A percentile compares a stretch with the other conserved stretches of the same genome.
phyloP scores from a whole-genome alignment of 2,797 vertebrate species.

The Malurus splendens region DNA sequence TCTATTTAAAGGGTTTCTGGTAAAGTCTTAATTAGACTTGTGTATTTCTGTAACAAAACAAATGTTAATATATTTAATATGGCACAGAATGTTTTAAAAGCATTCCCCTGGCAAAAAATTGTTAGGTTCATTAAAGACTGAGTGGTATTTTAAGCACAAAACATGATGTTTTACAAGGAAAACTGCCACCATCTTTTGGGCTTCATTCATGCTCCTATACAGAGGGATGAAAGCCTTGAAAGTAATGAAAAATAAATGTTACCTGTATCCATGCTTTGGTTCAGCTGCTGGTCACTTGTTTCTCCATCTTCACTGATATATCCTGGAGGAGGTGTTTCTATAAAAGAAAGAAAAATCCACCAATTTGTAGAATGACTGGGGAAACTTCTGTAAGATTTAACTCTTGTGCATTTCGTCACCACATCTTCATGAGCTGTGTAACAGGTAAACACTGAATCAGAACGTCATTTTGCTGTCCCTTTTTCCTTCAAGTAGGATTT shows the following conservation, averaged over 20 bases:
- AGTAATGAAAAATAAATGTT: neutral
- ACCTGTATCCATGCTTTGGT: conserved; percentile 99
- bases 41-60: neutral
- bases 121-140: neutral
- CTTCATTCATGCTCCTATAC: neutral
- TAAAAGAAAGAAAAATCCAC: neutral
- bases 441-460: neutral
- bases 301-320: conserved; percentile 99
- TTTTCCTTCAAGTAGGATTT: neutral
- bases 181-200: neutral
- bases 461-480: neutral
- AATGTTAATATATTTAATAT: neutral
- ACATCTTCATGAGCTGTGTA: neutral
- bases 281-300: conserved; percentile 94
- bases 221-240: neutral
- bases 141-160: neutral
- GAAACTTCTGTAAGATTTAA: neutral
- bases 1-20: neutral
- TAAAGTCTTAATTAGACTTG: neutral
- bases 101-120: neutral
- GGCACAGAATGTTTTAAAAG: neutral
- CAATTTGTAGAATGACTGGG: neutral
- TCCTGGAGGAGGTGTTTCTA: conserved; percentile 95
- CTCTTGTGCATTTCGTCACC: neutral
- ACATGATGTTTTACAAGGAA: neutral